Evolutionary conservation across 2,113 vertebrate genomes (phyloP).

Genomic region (Sinocyclocheilus rhinocerous): DNA sequence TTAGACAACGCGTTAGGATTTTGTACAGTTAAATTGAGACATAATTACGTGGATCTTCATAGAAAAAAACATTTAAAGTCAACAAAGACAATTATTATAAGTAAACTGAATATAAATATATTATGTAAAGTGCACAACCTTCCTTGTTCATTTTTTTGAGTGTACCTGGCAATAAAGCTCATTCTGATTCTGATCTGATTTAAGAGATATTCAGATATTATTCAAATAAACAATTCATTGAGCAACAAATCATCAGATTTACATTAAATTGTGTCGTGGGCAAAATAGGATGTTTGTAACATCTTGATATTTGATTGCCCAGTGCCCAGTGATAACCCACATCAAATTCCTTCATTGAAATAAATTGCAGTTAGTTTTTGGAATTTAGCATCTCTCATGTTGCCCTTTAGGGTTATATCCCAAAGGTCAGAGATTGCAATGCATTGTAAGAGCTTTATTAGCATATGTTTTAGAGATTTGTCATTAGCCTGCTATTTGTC

Average conservation of each 20-base stretch:
- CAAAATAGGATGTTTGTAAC: not conserved
- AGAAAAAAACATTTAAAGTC: no score
- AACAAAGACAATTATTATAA: no score
- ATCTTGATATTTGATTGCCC: slow-evolving; percentile 35
- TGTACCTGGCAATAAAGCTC: no score
- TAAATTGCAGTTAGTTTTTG: slow-evolving; percentile 56
- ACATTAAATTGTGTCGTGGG: not conserved
- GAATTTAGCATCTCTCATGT: slow-evolving; percentile 52
- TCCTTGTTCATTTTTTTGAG: no score
- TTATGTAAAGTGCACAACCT: no score
- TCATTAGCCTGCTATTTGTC: slow-evolving; percentile 73
- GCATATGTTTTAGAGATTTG: slow-evolving; percentile 70
- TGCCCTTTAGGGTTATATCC: slow-evolving; percentile 52
- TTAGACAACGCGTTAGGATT: no score
- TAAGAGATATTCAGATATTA: not conserved
- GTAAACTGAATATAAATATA: no score
- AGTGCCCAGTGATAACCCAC: slow-evolving; percentile 58
- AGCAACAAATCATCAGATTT: slow-evolving; percentile 7
- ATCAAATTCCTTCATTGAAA: slow-evolving; percentile 58
- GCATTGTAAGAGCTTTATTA: slow-evolving; percentile 66
- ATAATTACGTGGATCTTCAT: no score
- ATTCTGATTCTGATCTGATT: no score
- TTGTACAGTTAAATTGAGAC: no score
- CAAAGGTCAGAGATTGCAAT: slow-evolving; percentile 65
- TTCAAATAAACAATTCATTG: not conserved